Evolutionary conservation across 23 tunicate species (phyloP), one percentile per base, ranked within the genome.

Genomic region (Trididemnum nubilum): DNA sequence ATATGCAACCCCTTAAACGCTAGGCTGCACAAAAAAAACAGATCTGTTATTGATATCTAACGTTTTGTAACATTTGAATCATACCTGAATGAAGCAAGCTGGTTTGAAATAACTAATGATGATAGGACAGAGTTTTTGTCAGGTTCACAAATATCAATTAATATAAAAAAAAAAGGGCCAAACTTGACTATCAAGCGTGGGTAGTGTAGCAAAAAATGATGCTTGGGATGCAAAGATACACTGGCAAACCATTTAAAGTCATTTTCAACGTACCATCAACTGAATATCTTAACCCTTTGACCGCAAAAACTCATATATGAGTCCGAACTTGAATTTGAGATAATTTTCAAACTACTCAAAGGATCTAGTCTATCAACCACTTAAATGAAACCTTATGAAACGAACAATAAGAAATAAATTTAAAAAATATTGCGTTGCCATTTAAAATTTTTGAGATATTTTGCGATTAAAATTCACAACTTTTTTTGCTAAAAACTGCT

Each of bases 141-240:
- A 84, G 40, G 60, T 84, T 84, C 33, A 71, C 59, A 59, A 75
- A 84, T 26, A 74, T 84, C 27, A 33, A 82, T 84, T 74, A 73
- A 84, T 30, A 58, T 29, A 18, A 35, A 21, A 24, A 80, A 70
- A 24, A 86, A 50, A 28, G 90, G 90, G 36, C 90, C 90, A 79
- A 86, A 61, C 39, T 86, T 74, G 24, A 57, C n/a, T 2, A 72
- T 86, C 33, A 80, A 21, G 29, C 66, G 37, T n/a, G 89, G 83
- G 58, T 79, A 86, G 60, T 86, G 90, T 2, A n/a, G 30, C 35
- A 86, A 38, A 44, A 54, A 86, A 35, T 86, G 90, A 54, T 86
- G 90, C 73, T 86, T 86, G n/a, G 90, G 90, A 4, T 72, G 67
- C n/a, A 86, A 34, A 51, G 66, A 71, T n/a, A 70, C 84, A 86